phyloP scores from a whole-genome alignment of 2,113 vertebrate genomes.

The Phycodurus eques region DNA sequence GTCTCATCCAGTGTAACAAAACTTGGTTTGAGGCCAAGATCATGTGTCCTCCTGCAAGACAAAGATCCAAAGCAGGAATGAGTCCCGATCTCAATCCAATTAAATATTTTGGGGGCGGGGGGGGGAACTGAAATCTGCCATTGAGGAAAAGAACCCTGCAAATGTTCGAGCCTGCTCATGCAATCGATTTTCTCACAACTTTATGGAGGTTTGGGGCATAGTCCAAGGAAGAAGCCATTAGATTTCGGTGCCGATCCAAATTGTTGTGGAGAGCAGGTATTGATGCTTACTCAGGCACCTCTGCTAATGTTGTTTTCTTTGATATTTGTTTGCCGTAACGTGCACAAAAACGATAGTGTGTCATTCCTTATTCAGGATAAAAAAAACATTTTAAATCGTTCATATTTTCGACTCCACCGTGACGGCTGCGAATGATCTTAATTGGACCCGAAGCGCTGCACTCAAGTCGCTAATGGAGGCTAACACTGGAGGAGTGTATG shows the following conservation, averaged over 20 bases:
- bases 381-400: neutral
- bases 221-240: neutral
- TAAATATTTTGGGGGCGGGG: neutral
- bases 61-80: too few species aligned
- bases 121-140: neutral
- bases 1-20: too few species aligned
- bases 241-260: neutral
- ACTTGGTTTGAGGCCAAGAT: too few species aligned
- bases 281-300: neutral
- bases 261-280: neutral
- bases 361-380: neutral
- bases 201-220: neutral
- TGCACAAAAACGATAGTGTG: neutral
- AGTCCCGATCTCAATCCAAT: too few species aligned
- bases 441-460: neutral
- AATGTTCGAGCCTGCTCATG: too few species aligned
- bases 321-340: neutral
- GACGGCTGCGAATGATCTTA: neutral
- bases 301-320: neutral
- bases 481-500: neutral
- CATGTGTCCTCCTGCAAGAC: too few species aligned
- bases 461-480: neutral
- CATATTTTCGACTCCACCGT: neutral
- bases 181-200: neutral
- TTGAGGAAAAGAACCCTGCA: too few species aligned